Conservation (phyloP, 2,113 vertebrate species). For the Ondatra zibethicus region DNA sequence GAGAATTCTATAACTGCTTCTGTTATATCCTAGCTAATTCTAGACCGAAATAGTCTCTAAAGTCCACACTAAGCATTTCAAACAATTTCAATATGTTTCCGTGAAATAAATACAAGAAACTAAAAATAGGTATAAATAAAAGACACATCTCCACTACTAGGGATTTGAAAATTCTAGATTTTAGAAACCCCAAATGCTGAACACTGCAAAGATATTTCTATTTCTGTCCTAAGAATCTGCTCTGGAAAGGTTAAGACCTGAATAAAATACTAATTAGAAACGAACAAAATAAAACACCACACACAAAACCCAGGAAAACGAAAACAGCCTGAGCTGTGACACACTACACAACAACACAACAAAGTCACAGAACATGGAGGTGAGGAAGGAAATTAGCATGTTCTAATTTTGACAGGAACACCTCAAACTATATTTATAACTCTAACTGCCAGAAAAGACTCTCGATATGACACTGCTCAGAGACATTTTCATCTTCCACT, state of each 20-base stretch:
- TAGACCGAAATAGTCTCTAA: background rate
- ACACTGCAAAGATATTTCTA: conserved; percentile 51
- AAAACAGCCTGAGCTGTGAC: background rate
- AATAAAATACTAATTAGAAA: conserved; percentile 37
- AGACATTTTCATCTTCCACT: background rate
- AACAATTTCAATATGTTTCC: conserved; percentile 13
- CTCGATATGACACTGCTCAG: background rate
- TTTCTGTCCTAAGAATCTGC: conserved; percentile 55
- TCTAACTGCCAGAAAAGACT: background rate
- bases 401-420: background rate
- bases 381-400: background rate
- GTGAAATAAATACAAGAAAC: background rate
- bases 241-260: conserved; percentile 27
- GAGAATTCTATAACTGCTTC: conserved; percentile 35
- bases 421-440: background rate
- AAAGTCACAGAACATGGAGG: background rate
- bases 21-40: conserved; percentile 25
- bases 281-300: background rate
- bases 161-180: conserved; percentile 49
- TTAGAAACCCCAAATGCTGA: conserved; percentile 36
- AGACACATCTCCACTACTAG: background rate
- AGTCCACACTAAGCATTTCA: conserved; percentile 38
- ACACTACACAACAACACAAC: background rate
- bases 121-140: background rate
- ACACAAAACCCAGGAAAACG: background rate